Base-by-base conservation (phyloP, 2,888 invertebrate species). In the Cryptus armator region DNA sequence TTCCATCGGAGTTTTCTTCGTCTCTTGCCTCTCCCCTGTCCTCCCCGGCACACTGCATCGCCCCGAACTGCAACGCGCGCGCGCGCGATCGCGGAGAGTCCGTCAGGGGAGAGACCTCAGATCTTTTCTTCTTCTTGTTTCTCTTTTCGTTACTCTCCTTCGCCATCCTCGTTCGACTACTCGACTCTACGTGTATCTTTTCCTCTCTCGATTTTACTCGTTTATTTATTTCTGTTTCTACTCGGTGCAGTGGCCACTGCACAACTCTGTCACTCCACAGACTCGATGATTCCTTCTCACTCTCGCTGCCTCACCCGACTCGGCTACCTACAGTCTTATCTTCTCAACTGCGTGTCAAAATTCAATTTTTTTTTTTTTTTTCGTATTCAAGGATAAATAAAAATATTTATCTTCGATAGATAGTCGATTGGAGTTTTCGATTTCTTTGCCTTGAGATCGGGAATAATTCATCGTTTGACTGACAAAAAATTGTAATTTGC, bases 1-100 rank as follows among this genome's bases (percentile, higher is more conserved):
- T 82, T 87, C 82, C 85, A 66, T 78, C 81, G 78, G 74, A 29
- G 64, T 66, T 56, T 64, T 66, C 83, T 64, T 78, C 53, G 64
- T 56, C 51, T 71, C 64, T 74, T 78, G 83, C 86, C 83, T 81
- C 71, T 79, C 67, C 64, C 56, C 53, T 62, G 51, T 72, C 43
- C 74, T 64, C 56, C n/a, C 32, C 37, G n/a, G 44, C 67, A 9
- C 4, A 59, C 53, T 71, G 75, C 75, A 75, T 59, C 62, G 66
- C 79, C 46, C n/a, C 59, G 51, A 74, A 71, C 51, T 44, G 72
- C 77, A 70, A 53, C 78, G 70, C 71, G 78, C 66, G 46, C 64
- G 24, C 43, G 24, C 71, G 78, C 53, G 46, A 53, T n/a, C 43
- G 24, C 72, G 71, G 19, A 56, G 74, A 37, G 43, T 32, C 78